Evolutionary conservation across 2,113 vertebrate species (phyloP).

Genomic region (Amia ocellicauda): DNA sequence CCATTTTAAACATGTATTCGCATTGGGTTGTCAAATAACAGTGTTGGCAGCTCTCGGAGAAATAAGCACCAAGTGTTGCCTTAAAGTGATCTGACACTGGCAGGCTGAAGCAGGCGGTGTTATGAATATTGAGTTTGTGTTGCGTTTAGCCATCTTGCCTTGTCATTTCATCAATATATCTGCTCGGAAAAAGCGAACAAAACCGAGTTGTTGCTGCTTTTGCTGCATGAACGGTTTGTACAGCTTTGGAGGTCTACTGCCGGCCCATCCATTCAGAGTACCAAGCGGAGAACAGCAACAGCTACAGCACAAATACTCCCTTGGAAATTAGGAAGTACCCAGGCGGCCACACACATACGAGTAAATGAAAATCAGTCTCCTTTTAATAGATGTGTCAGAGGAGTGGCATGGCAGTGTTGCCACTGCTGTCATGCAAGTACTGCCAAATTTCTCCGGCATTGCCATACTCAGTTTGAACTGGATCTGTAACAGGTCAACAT

Average conservation of each 20-base stretch:
- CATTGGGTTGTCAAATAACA: too few relatives aligned
- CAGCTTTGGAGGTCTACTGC: too few relatives aligned
- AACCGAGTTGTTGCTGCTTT: neutral
- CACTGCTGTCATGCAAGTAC: neutral
- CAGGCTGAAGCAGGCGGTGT: neutral
- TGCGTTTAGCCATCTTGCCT: neutral
- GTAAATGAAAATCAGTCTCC: too few relatives aligned
- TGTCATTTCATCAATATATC: slow-evolving; percentile 1
- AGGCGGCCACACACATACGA: too few relatives aligned
- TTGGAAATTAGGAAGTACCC: too few relatives aligned
- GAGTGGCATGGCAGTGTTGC: neutral
- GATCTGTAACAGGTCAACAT: too few relatives aligned
- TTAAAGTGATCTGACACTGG: neutral
- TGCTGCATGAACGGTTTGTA: neutral
- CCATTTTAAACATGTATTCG: too few relatives aligned
- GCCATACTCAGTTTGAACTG: too few relatives aligned
- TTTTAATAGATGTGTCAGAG: too few relatives aligned
- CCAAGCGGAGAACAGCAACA: too few relatives aligned
- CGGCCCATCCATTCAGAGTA: too few relatives aligned
- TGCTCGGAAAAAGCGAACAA: neutral
- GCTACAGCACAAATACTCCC: too few relatives aligned
- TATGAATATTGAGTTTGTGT: neutral
- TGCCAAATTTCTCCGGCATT: neutral
- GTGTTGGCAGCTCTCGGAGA: neutral
- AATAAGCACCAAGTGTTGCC: neutral